Conservation (phyloP, 2,888 invertebrate genomes). For the Parascotia fuliginaria region DNA sequence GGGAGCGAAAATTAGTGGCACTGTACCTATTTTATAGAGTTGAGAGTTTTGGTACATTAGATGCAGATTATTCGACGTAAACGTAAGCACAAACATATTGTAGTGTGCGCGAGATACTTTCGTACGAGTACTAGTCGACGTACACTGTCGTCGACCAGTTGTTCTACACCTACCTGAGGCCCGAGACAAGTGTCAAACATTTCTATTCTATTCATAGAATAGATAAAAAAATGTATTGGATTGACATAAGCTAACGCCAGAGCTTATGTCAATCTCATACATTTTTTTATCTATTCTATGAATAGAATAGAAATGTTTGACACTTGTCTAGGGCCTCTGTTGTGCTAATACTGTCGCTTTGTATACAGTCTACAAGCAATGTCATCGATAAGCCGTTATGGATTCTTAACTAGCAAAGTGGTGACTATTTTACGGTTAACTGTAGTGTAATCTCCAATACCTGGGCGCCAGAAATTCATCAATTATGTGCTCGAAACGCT, state of each 20-base stretch:
- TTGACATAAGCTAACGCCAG: too few relatives aligned
- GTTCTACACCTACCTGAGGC: not conserved
- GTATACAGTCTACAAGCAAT: not conserved
- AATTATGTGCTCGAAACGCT: constrained; percentile 30
- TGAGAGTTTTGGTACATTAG: constrained; percentile 36
- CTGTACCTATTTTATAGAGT: constrained; percentile 31
- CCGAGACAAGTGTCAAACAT: too few relatives aligned
- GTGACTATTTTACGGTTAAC: not conserved
- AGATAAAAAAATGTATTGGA: too few relatives aligned
- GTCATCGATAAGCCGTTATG: constrained; percentile 12
- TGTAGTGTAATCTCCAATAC: not conserved
- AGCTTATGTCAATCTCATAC: too few relatives aligned
- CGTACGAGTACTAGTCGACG: constrained; percentile 22
- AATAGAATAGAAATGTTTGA: too few relatives aligned
- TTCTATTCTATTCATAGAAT: too few relatives aligned
- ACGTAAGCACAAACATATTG: constrained; percentile 41
- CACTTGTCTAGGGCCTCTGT: too few relatives aligned
- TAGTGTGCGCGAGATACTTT: constrained; percentile 38
- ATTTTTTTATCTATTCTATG: too few relatives aligned
- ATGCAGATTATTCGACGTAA: constrained; percentile 35
- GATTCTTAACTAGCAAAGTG: constrained; percentile 9
- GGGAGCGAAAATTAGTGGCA: constrained; percentile 15
- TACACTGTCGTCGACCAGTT: constrained; percentile 26
- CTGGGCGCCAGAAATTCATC: constrained; percentile 26
- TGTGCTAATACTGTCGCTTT: constrained; percentile 32